Conservation (phyloP, 2,888 invertebrate genomes). For the Epistrophe eligans region DNA sequence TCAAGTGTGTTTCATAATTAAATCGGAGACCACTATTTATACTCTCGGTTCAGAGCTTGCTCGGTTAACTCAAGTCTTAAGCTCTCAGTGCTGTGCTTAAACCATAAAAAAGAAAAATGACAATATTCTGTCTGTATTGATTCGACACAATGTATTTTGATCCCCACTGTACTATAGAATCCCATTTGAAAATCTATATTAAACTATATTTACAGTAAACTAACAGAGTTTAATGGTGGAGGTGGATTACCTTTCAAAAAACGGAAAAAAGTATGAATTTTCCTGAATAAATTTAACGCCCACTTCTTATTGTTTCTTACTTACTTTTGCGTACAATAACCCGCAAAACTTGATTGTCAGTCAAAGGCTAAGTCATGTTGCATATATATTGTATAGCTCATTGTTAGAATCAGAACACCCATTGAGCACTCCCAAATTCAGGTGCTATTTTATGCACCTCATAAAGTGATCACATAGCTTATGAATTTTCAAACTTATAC, state of each 20-base stretch:
- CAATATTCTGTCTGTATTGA: too few relatives aligned
- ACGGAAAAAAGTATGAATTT: conserved; percentile 10
- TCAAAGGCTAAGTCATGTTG: conserved; percentile 53
- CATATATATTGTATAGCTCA: neutral
- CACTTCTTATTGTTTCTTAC: conserved; percentile 29
- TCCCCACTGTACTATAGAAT: conserved; percentile 38
- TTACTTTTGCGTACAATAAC: conserved; percentile 63
- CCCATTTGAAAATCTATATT: conserved; percentile 13
- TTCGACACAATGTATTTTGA: neutral
- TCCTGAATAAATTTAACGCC: conserved; percentile 43
- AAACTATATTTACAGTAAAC: conserved; percentile 47
- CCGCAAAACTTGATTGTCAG: conserved; percentile 60
- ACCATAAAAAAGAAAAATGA: too few relatives aligned
- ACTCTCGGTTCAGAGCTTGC: too few relatives aligned
- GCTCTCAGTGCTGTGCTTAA: too few relatives aligned
- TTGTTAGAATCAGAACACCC: conserved; percentile 50
- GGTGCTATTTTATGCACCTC: conserved; percentile 70
- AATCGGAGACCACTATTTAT: too few relatives aligned
- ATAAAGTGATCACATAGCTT: conserved; percentile 64
- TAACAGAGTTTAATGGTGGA: conserved; percentile 12
- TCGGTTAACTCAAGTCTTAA: too few relatives aligned
- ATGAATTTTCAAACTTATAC: conserved; percentile 56
- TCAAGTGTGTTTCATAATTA: too few relatives aligned
- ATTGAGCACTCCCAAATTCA: conserved; percentile 72
- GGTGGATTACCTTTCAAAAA: conserved; percentile 7